Evolutionary conservation across 2,113 vertebrate species (phyloP).

Genomic region (Sinocyclocheilus maitianheensis): DNA sequence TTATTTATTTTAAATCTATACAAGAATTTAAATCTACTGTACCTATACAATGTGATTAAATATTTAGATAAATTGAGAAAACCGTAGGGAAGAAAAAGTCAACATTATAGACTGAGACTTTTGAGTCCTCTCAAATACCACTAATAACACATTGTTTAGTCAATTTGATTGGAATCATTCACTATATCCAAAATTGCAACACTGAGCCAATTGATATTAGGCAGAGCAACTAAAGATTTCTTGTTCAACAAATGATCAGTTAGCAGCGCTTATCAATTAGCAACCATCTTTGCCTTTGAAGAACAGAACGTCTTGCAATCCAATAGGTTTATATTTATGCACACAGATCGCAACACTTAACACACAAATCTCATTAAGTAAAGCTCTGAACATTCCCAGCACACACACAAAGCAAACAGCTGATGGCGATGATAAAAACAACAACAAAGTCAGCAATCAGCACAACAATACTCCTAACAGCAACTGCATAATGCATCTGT

Average conservation of each 20-base stretch:
- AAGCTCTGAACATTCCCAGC: not conserved
- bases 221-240: not conserved
- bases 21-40: no score
- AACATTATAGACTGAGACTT: not conserved
- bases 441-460: constrained; percentile 1
- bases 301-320: not conserved
- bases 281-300: not conserved
- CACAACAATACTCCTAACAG: not conserved
- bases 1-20: no score
- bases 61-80: not conserved
- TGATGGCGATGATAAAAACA: not conserved
- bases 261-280: not conserved
- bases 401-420: not conserved
- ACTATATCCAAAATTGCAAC: not conserved
- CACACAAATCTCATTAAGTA: not conserved
- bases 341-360: not conserved
- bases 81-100: no score
- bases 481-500: not conserved
- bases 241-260: not conserved
- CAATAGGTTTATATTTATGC: not conserved
- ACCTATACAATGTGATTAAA: not conserved
- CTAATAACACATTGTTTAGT: not conserved
- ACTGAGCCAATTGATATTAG: not conserved
- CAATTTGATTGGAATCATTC: not conserved
- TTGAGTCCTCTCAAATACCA: not conserved